These are phyloP conservation scores for Thalassarche chlororhynchos DNA, from an alignment of 2,113 vertebrate genomes.

Conservation along the genomic window DNA sequence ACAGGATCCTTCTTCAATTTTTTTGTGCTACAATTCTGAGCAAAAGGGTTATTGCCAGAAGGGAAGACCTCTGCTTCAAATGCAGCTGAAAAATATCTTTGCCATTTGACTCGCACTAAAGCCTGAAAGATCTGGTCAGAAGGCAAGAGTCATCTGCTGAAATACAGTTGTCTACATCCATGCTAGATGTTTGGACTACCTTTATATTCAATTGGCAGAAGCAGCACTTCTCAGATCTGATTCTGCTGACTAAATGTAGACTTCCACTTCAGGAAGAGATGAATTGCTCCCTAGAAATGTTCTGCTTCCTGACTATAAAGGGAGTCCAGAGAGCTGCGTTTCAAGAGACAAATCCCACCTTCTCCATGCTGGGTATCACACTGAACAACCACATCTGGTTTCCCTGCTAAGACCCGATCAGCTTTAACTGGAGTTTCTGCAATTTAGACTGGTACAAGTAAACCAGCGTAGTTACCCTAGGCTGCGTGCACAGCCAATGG, in stretches of 20 bases:
- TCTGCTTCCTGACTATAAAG: constrained; percentile 2
- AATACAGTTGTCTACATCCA: neutral
- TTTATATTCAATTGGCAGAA: constrained; percentile 4
- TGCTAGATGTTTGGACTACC: neutral
- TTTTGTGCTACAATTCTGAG: neutral
- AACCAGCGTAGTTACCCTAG: neutral
- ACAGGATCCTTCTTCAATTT: neutral
- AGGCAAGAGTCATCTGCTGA: neutral
- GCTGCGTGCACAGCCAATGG: neutral
- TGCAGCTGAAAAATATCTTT: neutral
- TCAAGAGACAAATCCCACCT: neutral
- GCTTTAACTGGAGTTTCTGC: neutral
- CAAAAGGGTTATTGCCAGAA: neutral
- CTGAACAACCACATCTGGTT: neutral
- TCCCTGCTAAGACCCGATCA: neutral
- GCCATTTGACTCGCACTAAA: neutral
- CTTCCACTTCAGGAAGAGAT: constrained; percentile 20
- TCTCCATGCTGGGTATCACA: neutral
- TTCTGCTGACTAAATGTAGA: constrained; percentile 30
- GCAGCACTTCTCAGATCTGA: neutral
- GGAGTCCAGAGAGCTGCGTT: neutral
- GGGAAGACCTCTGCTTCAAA: neutral
- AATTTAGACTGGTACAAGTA: neutral
- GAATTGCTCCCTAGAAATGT: neutral
- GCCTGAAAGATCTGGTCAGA: neutral